Conservation (phyloP, 2,113 vertebrate species). For the Chloebia gouldiae region DNA sequence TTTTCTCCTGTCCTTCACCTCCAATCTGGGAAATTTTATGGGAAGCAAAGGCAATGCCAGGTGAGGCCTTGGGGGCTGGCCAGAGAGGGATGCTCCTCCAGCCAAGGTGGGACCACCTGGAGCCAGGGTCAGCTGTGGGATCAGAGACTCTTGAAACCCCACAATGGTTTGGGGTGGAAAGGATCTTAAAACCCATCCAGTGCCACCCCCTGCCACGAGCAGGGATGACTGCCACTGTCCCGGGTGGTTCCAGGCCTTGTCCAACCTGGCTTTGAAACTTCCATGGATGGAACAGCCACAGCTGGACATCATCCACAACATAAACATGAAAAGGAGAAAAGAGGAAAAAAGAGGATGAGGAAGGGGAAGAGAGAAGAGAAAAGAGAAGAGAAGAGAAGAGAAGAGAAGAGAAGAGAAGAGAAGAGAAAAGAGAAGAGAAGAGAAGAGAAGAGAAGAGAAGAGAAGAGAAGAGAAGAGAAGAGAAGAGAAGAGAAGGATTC, state of each 20-base stretch:
- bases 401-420: neutral
- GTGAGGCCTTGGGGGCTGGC: neutral
- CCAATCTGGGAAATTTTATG: neutral
- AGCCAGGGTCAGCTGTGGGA: neutral
- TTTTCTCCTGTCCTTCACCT: neutral
- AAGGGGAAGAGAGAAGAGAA: too few relatives aligned
- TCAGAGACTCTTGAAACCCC: neutral
- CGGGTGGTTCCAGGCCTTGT: neutral
- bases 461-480: neutral
- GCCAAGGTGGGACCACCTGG: neutral
- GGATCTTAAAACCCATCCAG: fast-evolving
- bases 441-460: too few relatives aligned
- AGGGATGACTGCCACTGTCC: neutral
- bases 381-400: too few relatives aligned
- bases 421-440: too few relatives aligned
- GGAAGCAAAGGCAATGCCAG: neutral
- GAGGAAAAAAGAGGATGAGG: neutral
- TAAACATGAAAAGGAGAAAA: neutral
- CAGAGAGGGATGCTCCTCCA: neutral
- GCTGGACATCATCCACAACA: neutral
- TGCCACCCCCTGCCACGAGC: neutral
- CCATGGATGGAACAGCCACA: neutral
- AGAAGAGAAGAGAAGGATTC: neutral
- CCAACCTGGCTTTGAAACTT: neutral
- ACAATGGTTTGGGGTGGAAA: neutral